phyloP scores from a whole-genome alignment of 2,797 vertebrate species.

The Podargus strigoides region DNA sequence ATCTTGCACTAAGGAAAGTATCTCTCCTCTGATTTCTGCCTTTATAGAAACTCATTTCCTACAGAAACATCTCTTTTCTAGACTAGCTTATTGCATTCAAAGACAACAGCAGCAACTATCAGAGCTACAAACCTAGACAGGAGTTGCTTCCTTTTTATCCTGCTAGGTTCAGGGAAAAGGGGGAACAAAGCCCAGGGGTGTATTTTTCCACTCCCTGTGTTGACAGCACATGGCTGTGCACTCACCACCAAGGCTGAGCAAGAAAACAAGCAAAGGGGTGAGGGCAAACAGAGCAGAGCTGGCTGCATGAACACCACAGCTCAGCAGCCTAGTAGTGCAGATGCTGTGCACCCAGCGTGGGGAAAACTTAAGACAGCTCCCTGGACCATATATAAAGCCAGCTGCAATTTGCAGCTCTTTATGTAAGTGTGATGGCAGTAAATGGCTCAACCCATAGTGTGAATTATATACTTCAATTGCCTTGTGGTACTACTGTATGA shows the following conservation, averaged over 20 bases:
- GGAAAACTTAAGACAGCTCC: not conserved
- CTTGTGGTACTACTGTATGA: not conserved
- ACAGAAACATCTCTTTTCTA: not conserved
- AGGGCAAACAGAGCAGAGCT: not conserved
- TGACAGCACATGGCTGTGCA: not conserved
- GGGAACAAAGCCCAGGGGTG: not conserved
- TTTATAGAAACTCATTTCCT: not conserved
- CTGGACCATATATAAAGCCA: not conserved
- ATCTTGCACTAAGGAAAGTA: not conserved
- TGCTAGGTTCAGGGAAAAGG: not conserved
- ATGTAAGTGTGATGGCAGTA: not conserved
- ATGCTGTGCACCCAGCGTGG: not conserved
- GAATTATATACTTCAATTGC: not conserved
- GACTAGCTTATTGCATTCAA: not conserved
- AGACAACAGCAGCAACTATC: not conserved
- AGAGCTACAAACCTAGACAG: not conserved
- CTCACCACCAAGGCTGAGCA: not conserved
- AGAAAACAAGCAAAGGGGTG: not conserved
- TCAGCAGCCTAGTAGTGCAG: not conserved
- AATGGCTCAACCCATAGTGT: not conserved
- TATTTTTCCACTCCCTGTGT: not conserved
- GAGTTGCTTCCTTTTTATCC: not conserved
- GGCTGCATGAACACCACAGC: rapidly evolving
- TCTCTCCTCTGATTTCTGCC: not conserved
- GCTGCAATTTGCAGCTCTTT: not conserved